These are phyloP conservation scores for Sitta europaea DNA, from an alignment of 2,113 vertebrate genomes.

Conservation along the genomic window DNA sequence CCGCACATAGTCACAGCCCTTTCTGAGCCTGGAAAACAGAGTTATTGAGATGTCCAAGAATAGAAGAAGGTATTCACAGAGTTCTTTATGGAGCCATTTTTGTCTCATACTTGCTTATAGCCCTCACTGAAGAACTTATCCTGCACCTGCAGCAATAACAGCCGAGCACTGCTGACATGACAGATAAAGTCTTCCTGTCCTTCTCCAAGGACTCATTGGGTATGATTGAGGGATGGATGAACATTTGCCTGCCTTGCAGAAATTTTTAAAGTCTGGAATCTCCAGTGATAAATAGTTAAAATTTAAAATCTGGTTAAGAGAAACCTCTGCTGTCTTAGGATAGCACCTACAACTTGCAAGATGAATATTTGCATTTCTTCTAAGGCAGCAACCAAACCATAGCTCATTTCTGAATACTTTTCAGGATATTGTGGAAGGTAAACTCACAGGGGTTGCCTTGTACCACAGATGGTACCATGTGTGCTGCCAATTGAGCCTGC, in stretches of 20 bases:
- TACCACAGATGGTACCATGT: rapidly evolving
- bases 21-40: neutral
- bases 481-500: rapidly evolving
- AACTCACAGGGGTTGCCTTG: neutral
- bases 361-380: neutral
- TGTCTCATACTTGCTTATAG: neutral
- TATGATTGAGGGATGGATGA: neutral
- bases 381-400: neutral
- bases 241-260: neutral
- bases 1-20: neutral
- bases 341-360: neutral
- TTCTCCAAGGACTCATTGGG: rapidly evolving
- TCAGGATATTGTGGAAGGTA: neutral
- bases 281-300: neutral
- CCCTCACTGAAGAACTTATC: neutral
- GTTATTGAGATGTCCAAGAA: neutral
- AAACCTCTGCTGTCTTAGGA: neutral
- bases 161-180: neutral
- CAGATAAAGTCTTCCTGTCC: neutral
- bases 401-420: neutral
- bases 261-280: neutral
- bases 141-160: neutral
- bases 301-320: neutral
- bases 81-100: neutral
- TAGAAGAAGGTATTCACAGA: neutral